Conservation (phyloP, 2,113 vertebrate genomes). For the Lophura nycthemera region DNA sequence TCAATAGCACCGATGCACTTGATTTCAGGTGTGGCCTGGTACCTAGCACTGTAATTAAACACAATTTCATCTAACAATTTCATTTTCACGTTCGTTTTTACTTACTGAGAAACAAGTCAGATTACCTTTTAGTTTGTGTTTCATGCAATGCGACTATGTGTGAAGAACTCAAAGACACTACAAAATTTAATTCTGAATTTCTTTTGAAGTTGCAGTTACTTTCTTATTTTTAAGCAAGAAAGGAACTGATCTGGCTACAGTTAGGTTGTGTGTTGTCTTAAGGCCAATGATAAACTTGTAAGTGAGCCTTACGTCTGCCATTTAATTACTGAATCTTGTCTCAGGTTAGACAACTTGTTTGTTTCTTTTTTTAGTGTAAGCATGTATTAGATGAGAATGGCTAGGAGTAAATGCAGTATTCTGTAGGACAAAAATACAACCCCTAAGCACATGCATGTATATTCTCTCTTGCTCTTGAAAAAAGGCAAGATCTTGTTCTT, state of each 20-base stretch:
- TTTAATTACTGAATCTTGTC: background rate
- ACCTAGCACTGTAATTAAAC: conserved; percentile 39
- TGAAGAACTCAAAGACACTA: background rate
- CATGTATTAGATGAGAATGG: background rate
- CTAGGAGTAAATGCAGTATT: background rate
- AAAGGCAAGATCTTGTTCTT: background rate
- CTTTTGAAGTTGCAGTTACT: background rate
- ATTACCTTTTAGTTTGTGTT: background rate
- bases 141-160: background rate
- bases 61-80: background rate
- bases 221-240: background rate
- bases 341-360: background rate
- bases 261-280: background rate
- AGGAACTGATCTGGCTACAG: background rate
- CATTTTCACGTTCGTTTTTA: background rate
- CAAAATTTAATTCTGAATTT: background rate
- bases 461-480: background rate
- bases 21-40: conserved; percentile 5
- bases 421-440: background rate
- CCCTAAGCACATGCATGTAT: background rate
- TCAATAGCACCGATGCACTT: conserved; percentile 30
- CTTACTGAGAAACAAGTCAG: background rate
- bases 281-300: background rate
- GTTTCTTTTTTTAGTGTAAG: background rate
- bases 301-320: background rate